Percentiles rank a stretch among this genome's conserved stretches.
Evolutionary conservation across 2,113 vertebrate species (phyloP).

Genomic region (Callipepla squamata): DNA sequence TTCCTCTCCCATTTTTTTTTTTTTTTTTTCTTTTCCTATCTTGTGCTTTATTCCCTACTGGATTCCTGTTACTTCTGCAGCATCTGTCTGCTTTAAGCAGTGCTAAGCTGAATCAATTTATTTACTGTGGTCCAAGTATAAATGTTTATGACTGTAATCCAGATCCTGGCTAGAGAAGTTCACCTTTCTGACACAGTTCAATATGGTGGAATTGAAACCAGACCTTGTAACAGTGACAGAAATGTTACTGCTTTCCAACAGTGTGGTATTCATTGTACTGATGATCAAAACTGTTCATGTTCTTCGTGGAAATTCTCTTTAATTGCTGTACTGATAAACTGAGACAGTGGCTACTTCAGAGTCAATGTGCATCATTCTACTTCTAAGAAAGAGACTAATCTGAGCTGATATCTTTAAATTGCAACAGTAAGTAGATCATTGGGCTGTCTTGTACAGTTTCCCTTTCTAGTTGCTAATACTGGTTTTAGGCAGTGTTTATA

Average conservation of each 20-base stretch:
- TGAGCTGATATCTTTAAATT: background rate
- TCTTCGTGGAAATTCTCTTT: background rate
- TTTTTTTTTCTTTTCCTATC: fast-evolving
- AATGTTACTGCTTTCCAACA: background rate
- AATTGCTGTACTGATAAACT: background rate
- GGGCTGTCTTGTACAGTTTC: background rate
- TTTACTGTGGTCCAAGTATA: background rate
- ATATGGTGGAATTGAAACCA: background rate
- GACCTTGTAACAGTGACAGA: background rate
- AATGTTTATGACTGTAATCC: background rate
- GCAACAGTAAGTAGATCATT: background rate
- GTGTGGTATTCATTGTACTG: background rate
- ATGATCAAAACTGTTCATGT: background rate
- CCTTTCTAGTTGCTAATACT: background rate
- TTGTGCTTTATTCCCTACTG: background rate
- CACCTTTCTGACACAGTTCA: background rate
- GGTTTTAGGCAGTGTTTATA: background rate
- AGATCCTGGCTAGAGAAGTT: background rate
- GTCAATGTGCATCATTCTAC: background rate
- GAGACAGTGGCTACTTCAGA: background rate
- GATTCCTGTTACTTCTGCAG: background rate
- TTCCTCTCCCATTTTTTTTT: background rate
- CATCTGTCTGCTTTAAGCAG: background rate
- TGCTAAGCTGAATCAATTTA: background rate
- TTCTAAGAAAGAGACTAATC: background rate